Conservation (phyloP, 1,140 invertebrate species). For the Sitophilus oryzae region DNA sequence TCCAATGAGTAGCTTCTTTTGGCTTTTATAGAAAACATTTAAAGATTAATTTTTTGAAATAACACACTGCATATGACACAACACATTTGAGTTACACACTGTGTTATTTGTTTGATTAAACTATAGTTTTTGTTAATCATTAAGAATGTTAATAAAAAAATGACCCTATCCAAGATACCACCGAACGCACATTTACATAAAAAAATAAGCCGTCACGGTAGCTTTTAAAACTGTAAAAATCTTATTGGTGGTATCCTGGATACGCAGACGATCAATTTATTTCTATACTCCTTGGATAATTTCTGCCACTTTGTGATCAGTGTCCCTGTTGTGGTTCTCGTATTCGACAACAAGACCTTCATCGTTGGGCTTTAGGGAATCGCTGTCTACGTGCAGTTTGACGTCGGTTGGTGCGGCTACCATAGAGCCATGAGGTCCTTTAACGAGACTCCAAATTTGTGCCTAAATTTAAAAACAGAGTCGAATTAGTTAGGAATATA, state of each 20-base stretch:
- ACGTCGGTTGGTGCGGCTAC: conserved; percentile 38
- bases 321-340: conserved; percentile 31
- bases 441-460: conserved; percentile 33
- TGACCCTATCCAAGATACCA: too few relatives aligned
- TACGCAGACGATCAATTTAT: too few relatives aligned
- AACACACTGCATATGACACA: too few relatives aligned
- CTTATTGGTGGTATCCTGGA: too few relatives aligned
- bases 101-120: too few relatives aligned
- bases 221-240: too few relatives aligned
- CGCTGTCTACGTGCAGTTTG: conserved; percentile 39
- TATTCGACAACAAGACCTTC: conserved; percentile 41
- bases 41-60: too few relatives aligned
- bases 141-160: not conserved
- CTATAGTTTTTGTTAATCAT: not conserved
- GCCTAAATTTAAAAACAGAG: conserved; percentile 23
- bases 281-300: conserved; percentile 7
- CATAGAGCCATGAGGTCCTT: conserved; percentile 42
- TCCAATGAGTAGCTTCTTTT: not conserved
- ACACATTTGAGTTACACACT: too few relatives aligned
- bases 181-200: too few relatives aligned
- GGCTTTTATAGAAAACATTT: not conserved
- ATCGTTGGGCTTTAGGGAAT: conserved; percentile 40
- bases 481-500: too few relatives aligned
- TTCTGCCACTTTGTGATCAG: conserved; percentile 8
- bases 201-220: too few relatives aligned